Base-by-base conservation (phyloP, 1,140 invertebrate genomes). In the Glossosoma conforme region DNA sequence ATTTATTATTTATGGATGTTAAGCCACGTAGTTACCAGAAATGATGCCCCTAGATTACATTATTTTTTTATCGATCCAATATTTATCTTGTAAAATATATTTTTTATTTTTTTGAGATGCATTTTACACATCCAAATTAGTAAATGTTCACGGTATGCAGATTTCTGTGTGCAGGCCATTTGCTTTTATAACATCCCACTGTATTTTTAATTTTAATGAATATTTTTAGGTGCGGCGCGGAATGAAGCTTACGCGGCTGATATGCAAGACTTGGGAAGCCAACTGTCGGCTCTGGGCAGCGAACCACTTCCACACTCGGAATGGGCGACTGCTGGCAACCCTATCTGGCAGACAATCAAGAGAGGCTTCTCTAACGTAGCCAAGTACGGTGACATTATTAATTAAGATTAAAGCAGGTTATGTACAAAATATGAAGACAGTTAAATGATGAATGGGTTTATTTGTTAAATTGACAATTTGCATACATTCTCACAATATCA, bases 241-340 rank as follows among this genome's bases (percentile, higher is more conserved):
- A 77, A 78, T 50, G 78, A 72, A 51, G 70, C 66, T 51, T 82
- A 79, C 61, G 77, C 79, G 2, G 67, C 69, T 20, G 79, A 82
- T 58, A 82, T 83, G 78, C 74, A 78, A 8, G 77, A 77, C 43
- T 52, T 78, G 8, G 75, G 75, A 13, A 67, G 65, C 1, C 73
- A 76, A 37, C 57, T 78, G 10, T 68, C 59, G 19, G 71, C 66
- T 57, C 60, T 78, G 14, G 72, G 74, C 0, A 58, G 61, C 14
- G 75, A 77, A 47, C 62, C 67, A 2, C 68, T 74, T 20, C 65
- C 66, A 3, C 70, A 66, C 3, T 77, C 75, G 17, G 60, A 70
- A 2, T 83, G 81, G 82, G 74, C 77, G 1, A 79, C 78, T n/a
- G 81, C 79, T 13, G 74, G 76, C 9, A 81, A 74, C 41, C 74